These are phyloP conservation scores for Metopia argyrocephala DNA, from an alignment of 2,888 invertebrate species.

Conservation along the genomic window DNA sequence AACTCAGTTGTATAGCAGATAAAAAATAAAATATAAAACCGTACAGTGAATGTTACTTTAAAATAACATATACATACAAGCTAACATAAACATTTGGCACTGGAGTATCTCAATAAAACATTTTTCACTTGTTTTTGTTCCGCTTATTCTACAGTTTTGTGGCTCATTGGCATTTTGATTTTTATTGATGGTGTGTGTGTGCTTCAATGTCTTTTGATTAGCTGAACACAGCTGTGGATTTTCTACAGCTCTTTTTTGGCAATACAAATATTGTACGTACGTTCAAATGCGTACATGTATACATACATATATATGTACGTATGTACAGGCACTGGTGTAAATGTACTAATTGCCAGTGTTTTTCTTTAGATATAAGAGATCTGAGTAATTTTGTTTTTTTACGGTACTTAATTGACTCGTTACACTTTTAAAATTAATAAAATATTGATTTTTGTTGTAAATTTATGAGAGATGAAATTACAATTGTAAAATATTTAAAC, in stretches of 20 bases:
- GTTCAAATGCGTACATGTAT: neutral
- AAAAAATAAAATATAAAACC: neutral
- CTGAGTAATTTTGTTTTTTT: too few species aligned
- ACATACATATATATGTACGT: neutral
- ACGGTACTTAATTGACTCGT: too few species aligned
- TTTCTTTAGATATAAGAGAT: neutral
- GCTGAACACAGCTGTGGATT: constrained; percentile 47
- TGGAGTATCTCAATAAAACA: neutral
- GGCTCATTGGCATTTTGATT: constrained; percentile 63
- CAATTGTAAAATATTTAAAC: too few species aligned
- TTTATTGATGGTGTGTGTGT: constrained; percentile 41
- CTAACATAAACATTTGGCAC: neutral
- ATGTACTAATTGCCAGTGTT: neutral
- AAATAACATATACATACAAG: neutral
- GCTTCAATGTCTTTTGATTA: constrained; percentile 2
- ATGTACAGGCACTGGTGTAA: neutral
- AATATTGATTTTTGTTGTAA: too few species aligned
- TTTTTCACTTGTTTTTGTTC: constrained; percentile 47
- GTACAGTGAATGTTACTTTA: neutral
- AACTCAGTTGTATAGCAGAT: neutral
- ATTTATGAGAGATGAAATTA: too few species aligned
- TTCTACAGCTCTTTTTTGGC: neutral
- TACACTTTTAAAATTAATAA: too few species aligned
- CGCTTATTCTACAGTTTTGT: constrained; percentile 57
- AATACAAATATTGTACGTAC: neutral